Base-by-base conservation (phyloP, 2,113 vertebrate species). In the Osmerus eperlanus region DNA sequence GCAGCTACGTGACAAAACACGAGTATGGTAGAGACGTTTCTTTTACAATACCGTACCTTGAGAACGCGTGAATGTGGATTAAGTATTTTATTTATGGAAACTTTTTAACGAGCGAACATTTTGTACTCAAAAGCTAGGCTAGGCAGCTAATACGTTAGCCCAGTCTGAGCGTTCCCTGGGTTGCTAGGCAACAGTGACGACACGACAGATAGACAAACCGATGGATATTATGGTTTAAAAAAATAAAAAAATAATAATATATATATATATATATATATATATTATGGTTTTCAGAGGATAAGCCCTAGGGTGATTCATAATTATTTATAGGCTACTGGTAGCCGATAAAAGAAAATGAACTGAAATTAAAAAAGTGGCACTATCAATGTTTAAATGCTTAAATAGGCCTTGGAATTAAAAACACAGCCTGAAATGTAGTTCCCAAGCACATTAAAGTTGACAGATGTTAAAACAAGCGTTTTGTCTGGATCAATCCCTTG, bases 151-250 rank as follows among this genome's bases (percentile, higher is more conserved):
- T 51, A 19, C 18, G 18, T 18, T 55, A 55, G 16, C n/a, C n/a
- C 62, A 19, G 29, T 14, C 7, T 2, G 3, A 16, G 70, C 51
- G 56, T 67, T 29, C 3, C n/a, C 13, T 7, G 1, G 12, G 85
- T 83, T 62, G 59, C 85, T 41, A 9, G 56, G 88, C 77, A 88
- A 89, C 83, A 51, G 21, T 29, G 7, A 41, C 47, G 23, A 53
- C 14, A 21, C 51, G 15, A 21, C 14, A 66, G 63, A 41, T 25
- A 47, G 53, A 47, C 9, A 64, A 76, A 74, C 41, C 14, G 85
- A 11, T 41, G 6, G 36, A 4, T 32, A 32, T 32, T 32, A 32
- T 23, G 23, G 23, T 23, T 41, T 41, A 1, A 21, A 21, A 1
- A 21, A 21, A 21, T 21, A 21, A n/a, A n/a, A n/a, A n/a, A 21